Percentiles rank a stretch among this genome's conserved stretches.
These are phyloP conservation scores for Enteromius viviparus DNA, from an alignment of 2,797 vertebrate species.

Conservation along the genomic window DNA sequence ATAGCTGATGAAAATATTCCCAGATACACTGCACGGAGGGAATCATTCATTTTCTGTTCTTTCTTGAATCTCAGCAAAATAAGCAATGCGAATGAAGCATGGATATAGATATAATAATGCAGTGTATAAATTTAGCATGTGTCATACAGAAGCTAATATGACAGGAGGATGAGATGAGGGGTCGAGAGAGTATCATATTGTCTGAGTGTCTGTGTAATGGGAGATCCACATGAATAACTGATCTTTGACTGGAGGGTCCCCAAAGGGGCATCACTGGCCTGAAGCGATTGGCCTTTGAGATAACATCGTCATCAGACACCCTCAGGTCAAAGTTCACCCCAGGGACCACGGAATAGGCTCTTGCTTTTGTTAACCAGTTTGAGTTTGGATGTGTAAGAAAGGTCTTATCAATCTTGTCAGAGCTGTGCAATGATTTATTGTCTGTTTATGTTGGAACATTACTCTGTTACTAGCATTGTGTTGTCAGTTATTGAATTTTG, in stretches of 20 bases:
- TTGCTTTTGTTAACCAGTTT: slow-evolving; percentile 41
- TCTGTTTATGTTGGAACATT: slow-evolving; percentile 41
- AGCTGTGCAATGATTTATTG: slow-evolving; percentile 61
- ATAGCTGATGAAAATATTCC: slow-evolving; percentile 79
- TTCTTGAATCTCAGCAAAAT: neutral
- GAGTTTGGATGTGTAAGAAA: slow-evolving; percentile 38
- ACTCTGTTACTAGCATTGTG: neutral
- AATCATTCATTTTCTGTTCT: slow-evolving; percentile 3
- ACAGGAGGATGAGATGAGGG: slow-evolving; percentile 68
- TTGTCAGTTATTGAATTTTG: slow-evolving; percentile 64
- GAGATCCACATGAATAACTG: slow-evolving; percentile 74
- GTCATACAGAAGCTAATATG: slow-evolving; percentile 51
- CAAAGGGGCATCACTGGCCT: slow-evolving; percentile 66
- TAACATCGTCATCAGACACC: slow-evolving; percentile 81
- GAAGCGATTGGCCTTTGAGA: slow-evolving; percentile 74
- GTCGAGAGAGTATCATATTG: slow-evolving; percentile 65
- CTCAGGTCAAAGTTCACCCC: slow-evolving; percentile 71
- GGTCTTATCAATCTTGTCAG: slow-evolving; percentile 40
- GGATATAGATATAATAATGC: neutral
- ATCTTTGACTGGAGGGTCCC: slow-evolving; percentile 69
- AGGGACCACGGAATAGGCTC: slow-evolving; percentile 58
- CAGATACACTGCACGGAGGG: slow-evolving; percentile 41
- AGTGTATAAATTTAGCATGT: slow-evolving; percentile 36
- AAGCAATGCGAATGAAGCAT: slow-evolving; percentile 1
- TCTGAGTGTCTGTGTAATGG: slow-evolving; percentile 64